These are phyloP conservation scores for Tipula confusa DNA, from an alignment of 2,888 invertebrate genomes.

Conservation along the genomic window DNA sequence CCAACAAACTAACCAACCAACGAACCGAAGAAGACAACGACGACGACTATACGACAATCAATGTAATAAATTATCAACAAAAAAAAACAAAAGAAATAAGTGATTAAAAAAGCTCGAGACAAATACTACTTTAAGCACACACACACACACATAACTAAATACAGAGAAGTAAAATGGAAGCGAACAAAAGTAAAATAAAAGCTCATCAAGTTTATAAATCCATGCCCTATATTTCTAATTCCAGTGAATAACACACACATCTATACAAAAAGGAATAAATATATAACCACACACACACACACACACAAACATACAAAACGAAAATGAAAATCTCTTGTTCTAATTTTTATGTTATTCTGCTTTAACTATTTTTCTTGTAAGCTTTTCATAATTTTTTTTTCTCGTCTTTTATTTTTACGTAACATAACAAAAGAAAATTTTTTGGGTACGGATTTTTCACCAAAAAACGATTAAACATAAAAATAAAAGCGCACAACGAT, in stretches of 20 bases:
- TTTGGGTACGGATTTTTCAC: neutral
- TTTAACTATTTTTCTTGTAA: neutral
- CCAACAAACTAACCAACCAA: neutral
- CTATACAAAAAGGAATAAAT: no score
- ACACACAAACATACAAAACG: neutral
- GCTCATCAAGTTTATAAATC: constrained; percentile 12
- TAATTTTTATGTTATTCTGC: neutral
- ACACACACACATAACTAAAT: neutral
- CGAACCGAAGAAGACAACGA: neutral
- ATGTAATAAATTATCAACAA: constrained; percentile 5
- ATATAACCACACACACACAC: neutral
- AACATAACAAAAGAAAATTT: neutral
- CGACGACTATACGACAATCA: neutral
- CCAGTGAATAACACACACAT: neutral
- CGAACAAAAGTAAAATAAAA: neutral
- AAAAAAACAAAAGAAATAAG: neutral
- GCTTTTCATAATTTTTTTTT: neutral
- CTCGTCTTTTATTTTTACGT: neutral
- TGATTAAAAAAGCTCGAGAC: neutral
- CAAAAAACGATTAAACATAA: neutral
- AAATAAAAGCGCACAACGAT: neutral
- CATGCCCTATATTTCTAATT: constrained; percentile 20
- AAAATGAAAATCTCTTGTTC: neutral
- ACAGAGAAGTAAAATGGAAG: neutral
- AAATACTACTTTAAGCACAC: neutral